Evolutionary conservation across 2,888 invertebrate species (phyloP), one percentile per base, ranked within the genome.

Genomic region (Meta bourneti): DNA sequence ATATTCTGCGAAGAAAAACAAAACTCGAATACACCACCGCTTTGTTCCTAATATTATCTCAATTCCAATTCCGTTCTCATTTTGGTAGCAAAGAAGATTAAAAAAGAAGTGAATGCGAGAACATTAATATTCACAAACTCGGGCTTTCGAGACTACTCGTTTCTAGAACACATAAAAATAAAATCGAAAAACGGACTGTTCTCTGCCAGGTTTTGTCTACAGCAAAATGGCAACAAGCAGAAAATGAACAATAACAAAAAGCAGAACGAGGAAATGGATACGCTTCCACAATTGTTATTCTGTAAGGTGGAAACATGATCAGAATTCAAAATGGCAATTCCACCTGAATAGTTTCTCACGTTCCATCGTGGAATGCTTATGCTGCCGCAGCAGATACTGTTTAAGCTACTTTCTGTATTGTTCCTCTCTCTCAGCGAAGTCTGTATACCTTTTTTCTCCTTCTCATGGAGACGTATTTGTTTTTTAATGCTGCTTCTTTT

Each of bases 301-400:
- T 19, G 72, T 51, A 75, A 81, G 81, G 75, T 61, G 19, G 81
- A 51, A 72, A 80, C 80, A 7, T 49, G 88, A 88, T 88, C 88
- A 81, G 88, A 88, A 88, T 88, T 88, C 81, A 88, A 81, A 88
- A 88, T 88, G 75, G 75, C 81, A 13, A 34, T 34, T n/a, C 71
- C 87, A 87, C 79, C 87, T 87, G 87, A 87, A 72, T 61, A 34
- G 71, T 54, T 87, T 87, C 87, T 78, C 87, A 87, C 87, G 80
- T 80, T 86, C 61, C 20, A 13, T 19, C 6, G n/a, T 11, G 20
- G 61, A 54, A 84, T 19, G 51, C 16, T 48, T 82, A 71, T 51
- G 71, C 49, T 34, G 80, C 52, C 34, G 6, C 49, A 78, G 70
- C 48, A 13, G 71, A 19, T 54, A 84, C 54, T 48, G 84, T 84